These are phyloP conservation scores for Stichodactyla mertensii DNA, from an alignment of 64 coral and sea anemone genomes.

Conservation along the genomic window DNA sequence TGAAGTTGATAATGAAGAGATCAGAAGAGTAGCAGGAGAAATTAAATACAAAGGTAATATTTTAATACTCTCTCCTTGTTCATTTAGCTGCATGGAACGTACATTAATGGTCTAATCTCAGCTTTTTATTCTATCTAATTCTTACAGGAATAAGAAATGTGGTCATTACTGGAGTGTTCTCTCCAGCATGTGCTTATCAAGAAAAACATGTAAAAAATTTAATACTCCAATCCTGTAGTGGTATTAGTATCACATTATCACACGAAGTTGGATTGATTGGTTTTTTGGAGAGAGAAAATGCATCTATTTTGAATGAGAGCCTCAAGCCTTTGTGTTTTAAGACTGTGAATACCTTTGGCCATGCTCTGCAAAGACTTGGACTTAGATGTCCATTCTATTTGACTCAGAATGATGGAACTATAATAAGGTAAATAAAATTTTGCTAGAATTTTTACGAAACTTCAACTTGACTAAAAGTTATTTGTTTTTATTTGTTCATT, in stretches of 20 bases:
- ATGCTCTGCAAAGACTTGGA: conserved; percentile 50
- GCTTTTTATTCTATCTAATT: background rate
- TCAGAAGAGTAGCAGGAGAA: conserved; percentile 36
- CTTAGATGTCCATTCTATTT: conserved; percentile 79
- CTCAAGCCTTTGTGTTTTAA: conserved; percentile 73
- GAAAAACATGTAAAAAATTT: conserved; percentile 61
- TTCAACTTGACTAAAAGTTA: no score
- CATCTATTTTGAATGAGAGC: conserved; percentile 89
- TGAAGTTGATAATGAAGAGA: conserved; percentile 57
- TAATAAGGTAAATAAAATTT: conserved; percentile 37
- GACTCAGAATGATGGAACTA: conserved; percentile 97
- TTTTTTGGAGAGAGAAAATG: conserved; percentile 87
- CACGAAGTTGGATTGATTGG: conserved; percentile 78
- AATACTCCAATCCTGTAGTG: conserved; percentile 42
- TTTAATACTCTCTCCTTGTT: no score
- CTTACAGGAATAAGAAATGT: conserved; percentile 63
- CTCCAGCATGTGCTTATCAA: conserved; percentile 56
- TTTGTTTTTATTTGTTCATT: no score
- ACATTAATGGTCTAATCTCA: background rate
- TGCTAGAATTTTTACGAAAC: no score
- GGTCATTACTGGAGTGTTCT: conserved; percentile 81
- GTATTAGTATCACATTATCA: conserved; percentile 75
- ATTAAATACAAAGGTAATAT: conserved; percentile 22
- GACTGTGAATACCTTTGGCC: conserved; percentile 53
- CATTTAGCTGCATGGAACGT: no score